phyloP scores from a whole-genome alignment of 1,140 invertebrate genomes.

The Elymnias hypermnestra region DNA sequence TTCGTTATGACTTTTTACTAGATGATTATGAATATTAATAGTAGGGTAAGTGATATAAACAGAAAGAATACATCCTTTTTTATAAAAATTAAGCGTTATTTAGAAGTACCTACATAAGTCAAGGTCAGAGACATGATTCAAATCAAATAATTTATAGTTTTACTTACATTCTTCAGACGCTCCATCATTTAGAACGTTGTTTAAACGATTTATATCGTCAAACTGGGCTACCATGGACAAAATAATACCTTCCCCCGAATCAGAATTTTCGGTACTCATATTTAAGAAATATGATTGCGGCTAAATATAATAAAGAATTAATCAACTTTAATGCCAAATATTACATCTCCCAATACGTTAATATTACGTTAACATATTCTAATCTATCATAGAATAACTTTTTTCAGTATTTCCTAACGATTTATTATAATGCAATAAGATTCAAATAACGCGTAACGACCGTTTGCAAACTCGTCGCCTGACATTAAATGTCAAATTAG shows the following conservation, averaged over 20 bases:
- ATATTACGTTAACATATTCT: too few species aligned
- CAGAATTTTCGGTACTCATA: conserved; percentile 63
- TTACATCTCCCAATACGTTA: too few species aligned
- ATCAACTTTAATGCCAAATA: conserved; percentile 5
- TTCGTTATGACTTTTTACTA: too few species aligned
- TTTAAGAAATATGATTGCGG: conserved; percentile 9
- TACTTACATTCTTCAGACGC: conserved; percentile 81
- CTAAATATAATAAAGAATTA: neutral
- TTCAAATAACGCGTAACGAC: conserved; percentile 32
- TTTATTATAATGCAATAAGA: conserved; percentile 14
- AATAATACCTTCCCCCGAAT: conserved; percentile 42
- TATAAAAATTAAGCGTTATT: conserved; percentile 5
- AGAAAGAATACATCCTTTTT: too few species aligned
- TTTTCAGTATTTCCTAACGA: neutral
- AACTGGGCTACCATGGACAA: conserved; percentile 71
- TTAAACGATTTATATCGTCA: conserved; percentile 82
- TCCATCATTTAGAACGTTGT: conserved; percentile 79
- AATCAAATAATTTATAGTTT: neutral
- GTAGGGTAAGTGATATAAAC: too few species aligned
- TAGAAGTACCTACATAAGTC: conserved; percentile 10
- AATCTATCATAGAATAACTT: too few species aligned
- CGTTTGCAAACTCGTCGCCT: conserved; percentile 11
- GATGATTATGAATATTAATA: too few species aligned
- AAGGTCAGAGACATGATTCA: neutral
- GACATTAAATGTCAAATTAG: conserved; percentile 7